phyloP scores from a whole-genome alignment of 2,113 vertebrate species.

The Atlantisia rogersi region DNA sequence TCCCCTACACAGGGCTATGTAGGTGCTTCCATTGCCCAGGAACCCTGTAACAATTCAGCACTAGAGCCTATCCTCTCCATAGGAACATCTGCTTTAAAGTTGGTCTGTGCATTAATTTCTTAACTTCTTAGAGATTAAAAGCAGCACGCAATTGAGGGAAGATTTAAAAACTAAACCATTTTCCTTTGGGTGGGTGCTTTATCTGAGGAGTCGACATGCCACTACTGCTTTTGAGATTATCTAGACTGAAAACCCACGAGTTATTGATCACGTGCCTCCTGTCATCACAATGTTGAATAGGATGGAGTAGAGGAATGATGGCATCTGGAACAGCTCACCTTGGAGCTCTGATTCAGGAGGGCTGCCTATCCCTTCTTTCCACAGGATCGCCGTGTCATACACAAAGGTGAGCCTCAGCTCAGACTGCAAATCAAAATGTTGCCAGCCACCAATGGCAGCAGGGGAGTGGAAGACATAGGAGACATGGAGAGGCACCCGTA shows the following conservation, averaged over 20 bases:
- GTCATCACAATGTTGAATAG: background rate
- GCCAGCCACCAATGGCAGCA: conserved; percentile 78
- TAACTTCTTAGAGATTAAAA: background rate
- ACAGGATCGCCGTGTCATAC: conserved; percentile 81
- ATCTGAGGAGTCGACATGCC: background rate
- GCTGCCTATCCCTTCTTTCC: conserved; percentile 82
- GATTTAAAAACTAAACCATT: background rate
- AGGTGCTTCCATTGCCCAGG: background rate
- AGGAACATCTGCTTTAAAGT: background rate
- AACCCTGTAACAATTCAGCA: background rate
- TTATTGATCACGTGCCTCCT: background rate
- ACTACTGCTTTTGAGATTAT: background rate
- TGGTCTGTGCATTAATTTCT: background rate
- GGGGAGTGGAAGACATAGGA: conserved; percentile 82
- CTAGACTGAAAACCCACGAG: background rate
- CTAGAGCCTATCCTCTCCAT: background rate
- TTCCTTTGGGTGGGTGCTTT: background rate
- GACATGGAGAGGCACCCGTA: conserved; percentile 76
- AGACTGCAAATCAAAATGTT: conserved; percentile 83
- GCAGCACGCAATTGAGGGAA: background rate
- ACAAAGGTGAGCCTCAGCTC: conserved; percentile 83
- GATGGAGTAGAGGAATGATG: background rate
- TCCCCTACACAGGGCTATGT: background rate
- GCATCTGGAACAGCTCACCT: conserved; percentile 46
- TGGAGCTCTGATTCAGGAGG: conserved; percentile 80